Conservation (phyloP, 35 echinoderm and acorn worm species). For the Patiria miniata region DNA sequence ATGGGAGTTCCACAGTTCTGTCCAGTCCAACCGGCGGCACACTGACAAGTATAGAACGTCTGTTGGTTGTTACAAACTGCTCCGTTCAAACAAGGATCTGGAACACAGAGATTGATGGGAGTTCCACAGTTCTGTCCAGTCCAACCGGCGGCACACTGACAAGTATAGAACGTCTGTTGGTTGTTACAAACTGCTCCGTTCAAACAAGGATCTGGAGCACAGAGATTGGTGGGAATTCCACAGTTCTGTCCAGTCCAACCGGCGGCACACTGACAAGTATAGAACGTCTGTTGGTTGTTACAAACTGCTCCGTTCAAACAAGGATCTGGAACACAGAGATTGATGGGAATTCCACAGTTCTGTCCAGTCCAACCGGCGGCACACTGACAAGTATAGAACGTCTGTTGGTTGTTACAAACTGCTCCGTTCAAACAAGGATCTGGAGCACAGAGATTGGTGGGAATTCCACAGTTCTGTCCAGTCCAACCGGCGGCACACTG, state of each 20-base stretch:
- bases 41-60: constrained; percentile 54
- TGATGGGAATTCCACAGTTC: constrained; percentile 54
- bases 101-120: constrained; percentile 45
- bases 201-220: constrained; percentile 24
- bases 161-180: constrained; percentile 17
- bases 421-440: constrained; percentile 72
- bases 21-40: constrained; percentile 60
- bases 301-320: constrained; percentile 53
- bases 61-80: constrained; percentile 56
- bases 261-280: constrained; percentile 35
- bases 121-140: constrained; percentile 38
- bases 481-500: constrained; percentile 56
- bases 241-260: constrained; percentile 49
- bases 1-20: constrained; percentile 44
- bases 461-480: constrained; percentile 49
- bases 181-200: constrained; percentile 45
- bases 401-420: constrained; percentile 55
- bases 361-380: constrained; percentile 53
- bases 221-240: constrained; percentile 26
- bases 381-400: constrained; percentile 69
- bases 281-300: constrained; percentile 3
- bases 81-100: constrained; percentile 62
- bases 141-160: constrained; percentile 39
- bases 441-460: constrained; percentile 48
- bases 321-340: constrained; percentile 35